Percentiles rank a stretch among this genome's conserved stretches.
Evolutionary conservation across 2,888 invertebrate species (phyloP).

Genomic region (Stratiomys singularior): DNA sequence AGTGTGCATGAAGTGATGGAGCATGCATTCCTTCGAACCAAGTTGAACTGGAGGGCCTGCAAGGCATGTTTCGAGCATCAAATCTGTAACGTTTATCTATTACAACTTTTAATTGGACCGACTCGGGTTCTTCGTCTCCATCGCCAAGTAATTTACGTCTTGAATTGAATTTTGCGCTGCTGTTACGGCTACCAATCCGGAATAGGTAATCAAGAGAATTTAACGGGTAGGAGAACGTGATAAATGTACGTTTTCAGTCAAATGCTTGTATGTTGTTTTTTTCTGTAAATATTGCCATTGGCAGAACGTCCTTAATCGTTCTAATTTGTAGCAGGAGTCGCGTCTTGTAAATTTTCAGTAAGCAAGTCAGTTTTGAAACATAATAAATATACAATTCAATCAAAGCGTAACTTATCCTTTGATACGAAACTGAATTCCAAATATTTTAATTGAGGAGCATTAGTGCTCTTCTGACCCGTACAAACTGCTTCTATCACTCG

Average conservation of each 20-base stretch:
- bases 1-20: background rate
- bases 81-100: constrained; percentile 53
- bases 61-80: constrained; percentile 48
- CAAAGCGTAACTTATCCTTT: no score
- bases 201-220: constrained; percentile 1
- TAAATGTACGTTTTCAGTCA: background rate
- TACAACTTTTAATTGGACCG: constrained; percentile 53
- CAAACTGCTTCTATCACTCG: background rate
- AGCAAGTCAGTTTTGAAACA: no score
- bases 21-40: constrained; percentile 3
- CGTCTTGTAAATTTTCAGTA: background rate
- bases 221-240: constrained; percentile 23
- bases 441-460: constrained; percentile 37
- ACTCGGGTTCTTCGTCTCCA: constrained; percentile 46
- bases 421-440: no score
- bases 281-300: no score
- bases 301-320: no score
- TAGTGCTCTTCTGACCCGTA: constrained; percentile 34
- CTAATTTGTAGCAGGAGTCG: background rate
- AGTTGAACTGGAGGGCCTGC: background rate
- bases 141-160: constrained; percentile 49
- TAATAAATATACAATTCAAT: no score
- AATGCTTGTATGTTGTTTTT: no score
- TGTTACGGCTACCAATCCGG: constrained; percentile 29
- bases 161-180: constrained; percentile 40